Percentiles rank a stretch among this genome's conserved stretches.
phyloP scores from a whole-genome alignment of 2,113 vertebrate genomes.

The Caloenas nicobarica region DNA sequence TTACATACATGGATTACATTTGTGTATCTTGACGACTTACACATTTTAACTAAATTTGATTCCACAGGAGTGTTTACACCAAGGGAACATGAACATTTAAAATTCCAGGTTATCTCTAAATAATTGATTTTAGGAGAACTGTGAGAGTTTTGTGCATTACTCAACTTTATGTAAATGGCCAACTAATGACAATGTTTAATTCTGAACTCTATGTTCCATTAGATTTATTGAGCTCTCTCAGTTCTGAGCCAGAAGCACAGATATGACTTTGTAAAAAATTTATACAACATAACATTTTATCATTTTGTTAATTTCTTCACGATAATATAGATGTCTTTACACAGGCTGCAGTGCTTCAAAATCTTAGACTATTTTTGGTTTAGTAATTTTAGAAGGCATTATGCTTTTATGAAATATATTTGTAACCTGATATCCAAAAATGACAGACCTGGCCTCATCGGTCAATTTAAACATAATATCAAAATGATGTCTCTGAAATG shows the following conservation, averaged over 20 bases:
- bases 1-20: constrained; percentile 28
- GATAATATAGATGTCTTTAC: constrained; percentile 34
- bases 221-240: constrained; percentile 46
- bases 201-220: constrained; percentile 18
- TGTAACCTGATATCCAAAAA: constrained; percentile 43
- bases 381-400: constrained; percentile 62
- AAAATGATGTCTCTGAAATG: constrained; percentile 37
- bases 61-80: constrained; percentile 21
- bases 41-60: constrained; percentile 21
- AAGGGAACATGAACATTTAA: constrained; percentile 19
- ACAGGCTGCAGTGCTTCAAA: constrained; percentile 3
- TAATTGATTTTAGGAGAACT: constrained; percentile 51
- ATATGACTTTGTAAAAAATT: constrained; percentile 51
- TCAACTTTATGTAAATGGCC: constrained; percentile 35
- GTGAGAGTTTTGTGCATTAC: constrained; percentile 12
- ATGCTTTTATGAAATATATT: constrained; percentile 66
- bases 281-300: constrained; percentile 56
- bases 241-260: constrained; percentile 44
- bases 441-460: constrained; percentile 9
- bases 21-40: not conserved
- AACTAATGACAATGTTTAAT: constrained; percentile 54
- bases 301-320: constrained; percentile 63
- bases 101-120: constrained; percentile 33
- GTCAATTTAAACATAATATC: constrained; percentile 41
- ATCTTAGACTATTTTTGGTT: constrained; percentile 52